Evolutionary conservation across 2,113 vertebrate genomes (phyloP), one percentile per base, ranked within the genome.

Genomic region (Dunckerocampus dactyliophorus): DNA sequence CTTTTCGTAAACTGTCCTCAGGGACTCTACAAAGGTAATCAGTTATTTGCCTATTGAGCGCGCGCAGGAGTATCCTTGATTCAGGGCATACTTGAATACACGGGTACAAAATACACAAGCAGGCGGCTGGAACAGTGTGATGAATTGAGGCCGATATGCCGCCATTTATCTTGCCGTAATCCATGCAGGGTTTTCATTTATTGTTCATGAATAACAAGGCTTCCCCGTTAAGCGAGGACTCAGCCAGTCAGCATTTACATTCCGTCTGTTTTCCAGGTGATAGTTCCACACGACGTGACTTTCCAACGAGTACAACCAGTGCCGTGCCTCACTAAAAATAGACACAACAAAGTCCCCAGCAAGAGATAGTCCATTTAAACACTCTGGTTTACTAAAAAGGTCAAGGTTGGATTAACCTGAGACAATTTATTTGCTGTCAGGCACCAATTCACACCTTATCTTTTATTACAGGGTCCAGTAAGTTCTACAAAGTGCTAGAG

Each of bases 121-220:
- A 24, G 51, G 46, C 31, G 34, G 12, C 24, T 45, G 56, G 65
- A 62, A 62, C 66, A 22, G 49, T 42, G 39, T 78, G 78, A 82
- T 78, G 28, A 75, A 85, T 71, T 1, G 52, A 72, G 59, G 49
- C 31, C 5, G 55, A 67, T 62, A 63, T 14, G 45, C 31, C 47
- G 67, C 47, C 61, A 80, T 85, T 81, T 75, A 81, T 88, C 79
- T 76, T 75, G 20, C 52, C 0, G 21, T 47, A 61, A 73, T 76
- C 75, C 43, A 62, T 13, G 3, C 59, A 31, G 46, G 67, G 47
- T 69, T 69, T 72, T 42, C 49, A 79, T 67, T 79, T 74, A 65
- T 67, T 72, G 63, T 63, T 61, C 67, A 67, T 73, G 64, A 67
- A 65, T 64, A 72, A 80, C 52, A 74, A 62, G 43, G 52, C 24